A percentile compares a stretch with the other conserved stretches of the same genome.
phyloP scores from a whole-genome alignment of 2,113 vertebrate genomes.

The Morone saxatilis region DNA sequence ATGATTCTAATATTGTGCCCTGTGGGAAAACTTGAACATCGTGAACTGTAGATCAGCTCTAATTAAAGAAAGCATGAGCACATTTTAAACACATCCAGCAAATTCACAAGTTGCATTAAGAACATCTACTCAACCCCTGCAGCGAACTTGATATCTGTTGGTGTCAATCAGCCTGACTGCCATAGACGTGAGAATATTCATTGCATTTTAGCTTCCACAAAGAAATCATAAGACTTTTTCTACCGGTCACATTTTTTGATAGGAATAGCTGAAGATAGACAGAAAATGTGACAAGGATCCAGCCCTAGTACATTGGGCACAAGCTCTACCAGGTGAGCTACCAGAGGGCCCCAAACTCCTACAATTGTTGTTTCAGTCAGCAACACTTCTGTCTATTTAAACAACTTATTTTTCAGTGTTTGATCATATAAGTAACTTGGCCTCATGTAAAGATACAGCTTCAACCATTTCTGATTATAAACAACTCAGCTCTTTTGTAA shows the following conservation, averaged over 20 bases:
- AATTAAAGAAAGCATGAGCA: background rate
- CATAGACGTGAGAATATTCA: background rate
- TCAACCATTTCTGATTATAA: background rate
- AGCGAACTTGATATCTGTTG: background rate
- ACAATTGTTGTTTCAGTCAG: background rate
- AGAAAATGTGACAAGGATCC: too few relatives aligned
- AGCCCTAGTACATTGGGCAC: too few relatives aligned
- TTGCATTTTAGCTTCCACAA: too few relatives aligned
- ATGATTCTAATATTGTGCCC: background rate
- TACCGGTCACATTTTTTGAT: too few relatives aligned
- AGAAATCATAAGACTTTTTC: background rate
- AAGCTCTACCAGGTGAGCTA: too few relatives aligned
- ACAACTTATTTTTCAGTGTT: background rate
- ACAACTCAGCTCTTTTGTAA: background rate
- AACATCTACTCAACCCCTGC: background rate
- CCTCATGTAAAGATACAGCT: background rate
- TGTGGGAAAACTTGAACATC: background rate
- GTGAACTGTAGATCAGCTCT: background rate
- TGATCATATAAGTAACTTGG: background rate
- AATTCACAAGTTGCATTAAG: background rate
- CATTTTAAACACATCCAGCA: background rate
- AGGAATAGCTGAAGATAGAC: too few relatives aligned
- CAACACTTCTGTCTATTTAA: too few relatives aligned
- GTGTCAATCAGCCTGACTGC: background rate
- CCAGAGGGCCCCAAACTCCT: background rate